Base-by-base conservation (phyloP, 2,888 invertebrate genomes). In the Aphidius colemani region DNA sequence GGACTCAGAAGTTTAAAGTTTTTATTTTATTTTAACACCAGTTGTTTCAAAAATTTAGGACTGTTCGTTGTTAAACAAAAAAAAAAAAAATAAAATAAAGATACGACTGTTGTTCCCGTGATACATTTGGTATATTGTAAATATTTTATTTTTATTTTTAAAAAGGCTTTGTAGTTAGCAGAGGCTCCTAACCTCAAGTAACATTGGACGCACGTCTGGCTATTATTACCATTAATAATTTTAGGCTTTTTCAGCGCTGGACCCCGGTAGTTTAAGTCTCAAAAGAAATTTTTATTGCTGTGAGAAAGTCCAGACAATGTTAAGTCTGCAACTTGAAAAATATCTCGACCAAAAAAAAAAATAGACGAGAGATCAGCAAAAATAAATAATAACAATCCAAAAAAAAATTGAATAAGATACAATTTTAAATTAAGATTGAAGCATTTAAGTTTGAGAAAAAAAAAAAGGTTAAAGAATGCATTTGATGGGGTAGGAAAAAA, bases 141-240 rank as follows among this genome's bases (percentile, higher is more conserved):
- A 30, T 5, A 30, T 18, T 30, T 30, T 30, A 5, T 30, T 5
- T 30, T 30, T 30, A 0, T 0, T 18, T 18, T 18, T 18, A 30
- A 30, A 30, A 39, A 39, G 48, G 64, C 69, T 71, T 69, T 72
- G 2, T 18, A 72, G 72, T 75, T 75, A 72, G 70, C 71, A 71
- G 70, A 67, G 55, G 55, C 10, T 41, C 55, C 44, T 13, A 13
- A 30, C 58, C 44, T n/a, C 18, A 51, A 50, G 57, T 55, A 58
- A 51, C 53, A 48, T 48, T 57, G 46, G 10, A 57, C 73, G 64
- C 63, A 50, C 57, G 58, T 58, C 45, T 58, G 39, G 53, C 64
- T 60, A 53, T 61, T 72, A 72, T 75, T 75, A 75, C 76, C 74
- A 76, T 75, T 74, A 75, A 72, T 75, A 75, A 75, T 78, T 76